Evolutionary conservation across 2,888 invertebrate genomes (phyloP), one percentile per base, ranked within the genome.

Genomic region (Stenoptilia bipunctidactyla): DNA sequence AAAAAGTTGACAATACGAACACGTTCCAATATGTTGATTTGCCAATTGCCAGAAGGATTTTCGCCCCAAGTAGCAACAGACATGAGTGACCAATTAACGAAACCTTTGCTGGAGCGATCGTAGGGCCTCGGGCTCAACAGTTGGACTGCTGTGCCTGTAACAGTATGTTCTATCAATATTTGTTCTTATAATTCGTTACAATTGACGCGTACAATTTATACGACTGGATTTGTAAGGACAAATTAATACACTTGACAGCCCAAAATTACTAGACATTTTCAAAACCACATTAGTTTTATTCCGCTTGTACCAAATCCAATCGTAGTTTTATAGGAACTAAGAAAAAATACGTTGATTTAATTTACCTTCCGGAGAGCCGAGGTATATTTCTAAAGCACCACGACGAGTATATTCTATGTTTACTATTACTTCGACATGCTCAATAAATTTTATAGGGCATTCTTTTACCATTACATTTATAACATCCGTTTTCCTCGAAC

Each of bases 51-150:
- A 8, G 61, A 59, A 0, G 94, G 90, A 44, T 87, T 71, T 70
- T 97, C 97, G 1, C 94, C 96, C 97, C 97, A 97, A 1, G 92
- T 92, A 52, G 93, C 94, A 0, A 96, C 93, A 0, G 95, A 93
- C 86, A 92, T 92, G 56, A 97, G 90, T 5, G 89, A 90, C 97
- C 97, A 97, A 53, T 90, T 86, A 8, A 70, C 60, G 61, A 96
- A 95, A 2, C 95, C 96, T 6, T 82, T 73, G 0, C 63, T 60
- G 0, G 94, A 93, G 13, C 69, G 64, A 61, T 97, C 96, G 38
- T 86, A 74, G 20, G 86, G 85, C 49, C 97, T 85, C 15, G 88
- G 77, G 46, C 90, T 89, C 43, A 97, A 70, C 35, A 97, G 67
- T 53, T 89, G 87, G 1, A 91, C 87, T 52, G 66, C 80, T 0